These are phyloP conservation scores for Lithodes maja DNA, from an alignment of 2,888 invertebrate species.

Conservation along the genomic window DNA sequence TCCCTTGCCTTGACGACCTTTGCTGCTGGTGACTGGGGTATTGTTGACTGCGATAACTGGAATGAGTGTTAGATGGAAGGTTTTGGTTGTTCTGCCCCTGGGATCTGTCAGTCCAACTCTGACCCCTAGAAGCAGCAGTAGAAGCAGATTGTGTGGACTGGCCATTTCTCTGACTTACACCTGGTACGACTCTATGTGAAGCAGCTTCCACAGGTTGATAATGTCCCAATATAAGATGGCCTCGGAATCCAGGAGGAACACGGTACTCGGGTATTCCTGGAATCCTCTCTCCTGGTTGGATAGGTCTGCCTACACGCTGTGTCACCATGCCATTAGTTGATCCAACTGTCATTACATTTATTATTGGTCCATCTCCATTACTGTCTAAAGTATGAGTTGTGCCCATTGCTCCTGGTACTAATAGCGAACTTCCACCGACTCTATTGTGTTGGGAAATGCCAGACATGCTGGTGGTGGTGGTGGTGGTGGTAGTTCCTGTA, in stretches of 20 bases:
- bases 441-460: not conserved
- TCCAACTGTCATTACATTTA: conserved; percentile 46
- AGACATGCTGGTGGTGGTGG: not conserved
- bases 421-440: not conserved
- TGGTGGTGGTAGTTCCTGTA: not conserved
- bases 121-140: not conserved
- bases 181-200: conserved; percentile 18
- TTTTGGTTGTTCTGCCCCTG: conserved; percentile 1
- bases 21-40: not conserved
- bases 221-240: conserved; percentile 76
- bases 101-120: not conserved
- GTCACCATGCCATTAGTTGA: not conserved
- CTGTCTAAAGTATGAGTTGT: conserved; percentile 9
- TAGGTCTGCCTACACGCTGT: conserved; percentile 69
- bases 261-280: conserved; percentile 82
- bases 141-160: not conserved
- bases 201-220: not conserved
- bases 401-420: conserved; percentile 40
- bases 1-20: not conserved
- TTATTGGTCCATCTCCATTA: conserved; percentile 13
- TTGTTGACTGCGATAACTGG: not conserved
- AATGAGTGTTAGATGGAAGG: not conserved
- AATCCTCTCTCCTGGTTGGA: conserved; percentile 82
- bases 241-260: conserved; percentile 83
- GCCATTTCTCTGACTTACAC: not conserved